Conservation (phyloP, 2,113 vertebrate species). For the Addax nasomaculatus region DNA sequence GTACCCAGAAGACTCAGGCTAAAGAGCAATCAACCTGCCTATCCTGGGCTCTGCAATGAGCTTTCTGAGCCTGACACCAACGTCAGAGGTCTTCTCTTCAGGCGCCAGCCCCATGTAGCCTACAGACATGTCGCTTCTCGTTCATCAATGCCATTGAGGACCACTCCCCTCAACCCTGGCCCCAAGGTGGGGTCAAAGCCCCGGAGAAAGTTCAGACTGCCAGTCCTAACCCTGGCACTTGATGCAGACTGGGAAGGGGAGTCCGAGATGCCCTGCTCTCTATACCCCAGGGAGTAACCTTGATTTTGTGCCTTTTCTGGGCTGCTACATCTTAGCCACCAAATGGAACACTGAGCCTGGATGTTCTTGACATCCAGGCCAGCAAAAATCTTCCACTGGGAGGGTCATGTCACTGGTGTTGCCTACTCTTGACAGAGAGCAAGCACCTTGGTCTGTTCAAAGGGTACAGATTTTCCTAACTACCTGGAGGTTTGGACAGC, state of each 20-base stretch:
- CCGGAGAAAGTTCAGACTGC: background rate
- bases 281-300: accelerated
- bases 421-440: background rate
- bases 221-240: accelerated
- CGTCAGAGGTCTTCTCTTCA: background rate
- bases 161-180: background rate
- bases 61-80: background rate
- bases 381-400: background rate
- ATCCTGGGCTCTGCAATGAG: accelerated
- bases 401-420: background rate
- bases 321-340: no score
- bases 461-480: background rate
- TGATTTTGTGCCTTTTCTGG: background rate
- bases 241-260: accelerated
- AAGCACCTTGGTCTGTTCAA: background rate
- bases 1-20: background rate
- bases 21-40: no score
- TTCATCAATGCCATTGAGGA: background rate
- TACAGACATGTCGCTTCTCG: accelerated
- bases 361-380: accelerated
- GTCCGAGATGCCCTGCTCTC: background rate
- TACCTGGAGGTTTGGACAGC: background rate
- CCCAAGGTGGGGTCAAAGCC: no score
- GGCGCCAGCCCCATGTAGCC: background rate
- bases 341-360: accelerated